Conservation (phyloP, 2,797 vertebrate genomes). For the Cryptoblepharus egeriae region DNA sequence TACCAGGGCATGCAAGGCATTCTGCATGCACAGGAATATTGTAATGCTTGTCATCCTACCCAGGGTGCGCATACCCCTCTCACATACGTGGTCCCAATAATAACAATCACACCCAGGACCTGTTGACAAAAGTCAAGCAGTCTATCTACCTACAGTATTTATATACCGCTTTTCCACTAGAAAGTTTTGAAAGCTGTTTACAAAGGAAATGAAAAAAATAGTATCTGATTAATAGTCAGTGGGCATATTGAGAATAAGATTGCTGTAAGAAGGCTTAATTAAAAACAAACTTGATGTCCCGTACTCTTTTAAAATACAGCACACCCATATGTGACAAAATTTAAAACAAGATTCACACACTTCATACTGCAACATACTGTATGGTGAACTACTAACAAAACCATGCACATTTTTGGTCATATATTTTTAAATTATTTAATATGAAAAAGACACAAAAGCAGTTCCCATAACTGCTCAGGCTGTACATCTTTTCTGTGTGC, state of each 20-base stretch:
- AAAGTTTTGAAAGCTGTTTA: no score
- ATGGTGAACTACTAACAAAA: not conserved
- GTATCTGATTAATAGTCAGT: no score
- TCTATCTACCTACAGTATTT: no score
- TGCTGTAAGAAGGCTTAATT: not conserved
- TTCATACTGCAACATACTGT: not conserved
- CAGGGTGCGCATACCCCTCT: not conserved
- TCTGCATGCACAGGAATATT: no score
- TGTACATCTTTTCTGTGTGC: not conserved
- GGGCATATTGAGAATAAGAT: not conserved
- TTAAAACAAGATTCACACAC: not conserved
- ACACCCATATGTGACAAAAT: not conserved
- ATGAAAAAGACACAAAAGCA: slow-evolving; percentile 26
- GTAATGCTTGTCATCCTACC: no score
- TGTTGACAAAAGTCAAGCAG: no score
- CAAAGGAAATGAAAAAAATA: no score
- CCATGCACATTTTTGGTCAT: not conserved
- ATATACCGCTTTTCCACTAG: no score
- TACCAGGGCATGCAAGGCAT: no score
- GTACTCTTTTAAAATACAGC: not conserved
- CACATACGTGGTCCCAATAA: not conserved
- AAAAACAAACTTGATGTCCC: not conserved
- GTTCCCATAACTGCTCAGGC: slow-evolving; percentile 26
- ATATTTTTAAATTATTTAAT: slow-evolving; percentile 38
- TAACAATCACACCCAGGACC: not conserved